phyloP scores from a whole-genome alignment of 2,797 vertebrate genomes.

The Champsocephalus esox region DNA sequence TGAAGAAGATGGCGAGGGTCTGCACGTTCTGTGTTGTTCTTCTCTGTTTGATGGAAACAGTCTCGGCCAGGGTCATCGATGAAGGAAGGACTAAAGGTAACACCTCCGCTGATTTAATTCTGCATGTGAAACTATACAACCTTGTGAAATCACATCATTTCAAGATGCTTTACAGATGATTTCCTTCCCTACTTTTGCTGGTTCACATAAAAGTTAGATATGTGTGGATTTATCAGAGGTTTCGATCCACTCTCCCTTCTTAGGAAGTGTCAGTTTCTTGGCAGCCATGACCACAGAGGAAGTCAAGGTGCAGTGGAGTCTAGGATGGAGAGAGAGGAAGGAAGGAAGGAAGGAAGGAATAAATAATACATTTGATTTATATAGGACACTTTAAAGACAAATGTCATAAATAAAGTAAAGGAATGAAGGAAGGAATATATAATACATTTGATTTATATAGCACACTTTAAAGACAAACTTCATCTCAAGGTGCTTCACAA shows the following conservation, averaged over 20 bases:
- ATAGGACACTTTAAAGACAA: too few species aligned
- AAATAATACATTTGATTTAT: too few species aligned
- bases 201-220: slow-evolving; percentile 7
- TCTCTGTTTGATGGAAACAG: slow-evolving; percentile 64
- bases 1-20: slow-evolving; percentile 72
- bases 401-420: too few species aligned
- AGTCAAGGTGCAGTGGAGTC: slow-evolving; percentile 58
- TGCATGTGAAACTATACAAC: background rate
- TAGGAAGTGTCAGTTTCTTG: slow-evolving; percentile 38
- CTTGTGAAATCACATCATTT: background rate
- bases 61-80: slow-evolving; percentile 46
- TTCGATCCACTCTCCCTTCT: slow-evolving; percentile 18
- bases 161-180: background rate
- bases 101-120: background rate
- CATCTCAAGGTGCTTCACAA: too few species aligned
- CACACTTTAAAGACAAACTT: too few species aligned
- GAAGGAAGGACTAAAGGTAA: slow-evolving; percentile 76
- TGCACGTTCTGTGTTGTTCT: slow-evolving; percentile 69
- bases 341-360: too few species aligned
- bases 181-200: background rate
- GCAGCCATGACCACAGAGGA: slow-evolving; percentile 27
- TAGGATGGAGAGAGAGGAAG: slow-evolving; percentile 20
- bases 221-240: background rate
- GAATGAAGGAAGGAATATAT: too few species aligned
- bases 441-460: too few species aligned